Base-by-base conservation (phyloP, 1,140 invertebrate species). In the Proales similis region DNA sequence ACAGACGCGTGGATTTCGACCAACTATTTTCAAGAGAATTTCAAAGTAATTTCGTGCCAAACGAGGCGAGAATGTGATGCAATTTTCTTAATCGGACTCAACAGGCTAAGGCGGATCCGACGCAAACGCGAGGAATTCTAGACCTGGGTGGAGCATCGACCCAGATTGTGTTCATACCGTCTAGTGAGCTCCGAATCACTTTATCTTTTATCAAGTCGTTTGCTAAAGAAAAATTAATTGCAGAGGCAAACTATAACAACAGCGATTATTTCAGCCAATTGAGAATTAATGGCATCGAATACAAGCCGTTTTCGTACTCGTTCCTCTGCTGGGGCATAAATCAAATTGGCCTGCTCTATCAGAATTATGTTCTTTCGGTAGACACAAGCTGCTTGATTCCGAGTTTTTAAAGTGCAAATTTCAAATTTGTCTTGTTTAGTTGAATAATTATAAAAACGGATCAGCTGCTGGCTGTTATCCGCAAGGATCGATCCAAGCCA, bases 71-170 rank as follows among this genome's bases (percentile, higher is more conserved):
- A n/a, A n/a, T n/a, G n/a, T n/a, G n/a, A n/a, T n/a, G n/a, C n/a
- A n/a, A n/a, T n/a, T n/a, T n/a, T n/a, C n/a, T n/a, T n/a, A n/a
- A n/a, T n/a, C n/a, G n/a, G n/a, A n/a, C n/a, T n/a, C n/a, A n/a
- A n/a, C n/a, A n/a, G n/a, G n/a, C n/a, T n/a, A 29, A 62, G 7
- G 38, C n/a, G 9, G 30, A 46, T 22, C 43, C 57, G 4, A 20
- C n/a, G 7, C 45, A 2, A 3, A 36, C 46, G 17, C 12, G 22
- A 11, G 80, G 80, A 3, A 70, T 78, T 4, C 65, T 81, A 19
- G 80, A 81, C 67, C 70, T 81, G 69, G 80, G 80, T 36, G 80
- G 80, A 33, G 79, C 79, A 0, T 81, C 79, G 2, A 78, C 78
- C 5, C 80, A 81, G 67, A 78, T 80, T 27, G 70, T 79, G 4